Base-by-base conservation (phyloP, 92 coral and sea anemone genomes). In the Phenganax marumi region DNA sequence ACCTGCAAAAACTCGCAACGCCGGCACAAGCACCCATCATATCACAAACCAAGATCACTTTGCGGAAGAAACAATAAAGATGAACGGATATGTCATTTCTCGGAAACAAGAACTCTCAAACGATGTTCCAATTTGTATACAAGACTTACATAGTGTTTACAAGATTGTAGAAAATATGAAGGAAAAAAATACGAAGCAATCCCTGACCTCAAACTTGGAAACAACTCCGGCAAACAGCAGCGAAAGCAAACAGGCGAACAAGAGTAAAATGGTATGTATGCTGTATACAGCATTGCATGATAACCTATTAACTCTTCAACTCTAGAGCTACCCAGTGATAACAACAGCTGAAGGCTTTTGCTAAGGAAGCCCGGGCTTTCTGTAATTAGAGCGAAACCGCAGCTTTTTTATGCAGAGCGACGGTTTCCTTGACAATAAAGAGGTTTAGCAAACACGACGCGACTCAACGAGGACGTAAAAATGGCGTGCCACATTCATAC, bases 251-350 rank as follows among this genome's bases (percentile, higher is more conserved):
- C n/a, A 66, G n/a, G 12, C n/a, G 24, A 66, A 7, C 72, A 66
- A 66, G 43, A 66, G 9, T 66, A 66, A 66, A 66, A 9, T 66
- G 72, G 72, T 66, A 66, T 25, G 72, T 66, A 25, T n/a, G n/a
- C 50, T 33, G 43, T 33, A 33, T 33, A 33, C 43, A 33, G 43
- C 43, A 33, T 5, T 33, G 43, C 43, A 33, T 33, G 43, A 33
- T 33, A 33, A 33, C 43, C 5, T 33, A 33, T 33, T 33, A 33
- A 33, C 43, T 33, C 43, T 1, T 33, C 43, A 33, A 33, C 43
- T 33, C 43, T 2, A 33, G 5, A 33, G 43, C 43, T 33, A 33
- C 3, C 43, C 43, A 33, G 43, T 33, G 43, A 33, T 33, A 33
- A 33, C 43, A 33, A 33, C 2, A 1, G 43, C 43, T 33, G 5